Evolutionary conservation across 2,888 invertebrate species (phyloP).

Genomic region (Brassicogethes aeneus): DNA sequence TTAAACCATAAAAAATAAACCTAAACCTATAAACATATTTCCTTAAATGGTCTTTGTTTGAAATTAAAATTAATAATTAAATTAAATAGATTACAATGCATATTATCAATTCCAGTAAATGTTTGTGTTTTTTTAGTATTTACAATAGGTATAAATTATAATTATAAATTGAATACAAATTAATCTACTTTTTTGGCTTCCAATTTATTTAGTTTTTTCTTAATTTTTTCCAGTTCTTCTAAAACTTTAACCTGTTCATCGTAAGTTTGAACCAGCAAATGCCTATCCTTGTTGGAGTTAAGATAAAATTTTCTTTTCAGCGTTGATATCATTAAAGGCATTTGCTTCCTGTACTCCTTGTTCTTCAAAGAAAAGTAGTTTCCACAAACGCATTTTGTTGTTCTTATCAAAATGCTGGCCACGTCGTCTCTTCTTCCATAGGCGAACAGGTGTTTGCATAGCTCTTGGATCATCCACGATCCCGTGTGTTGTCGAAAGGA

Average conservation of each 20-base stretch:
- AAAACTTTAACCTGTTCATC: constrained; percentile 4
- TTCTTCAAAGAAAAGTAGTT: constrained; percentile 21
- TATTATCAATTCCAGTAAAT: too few relatives aligned
- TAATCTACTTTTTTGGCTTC: too few relatives aligned
- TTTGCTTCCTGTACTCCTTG: constrained; percentile 23
- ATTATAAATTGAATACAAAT: too few relatives aligned
- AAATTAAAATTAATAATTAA: too few relatives aligned
- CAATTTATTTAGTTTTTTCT: constrained; percentile 11
- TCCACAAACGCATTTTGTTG: constrained; percentile 31
- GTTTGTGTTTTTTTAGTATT: too few relatives aligned
- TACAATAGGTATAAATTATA: too few relatives aligned
- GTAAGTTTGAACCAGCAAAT: constrained; percentile 13
- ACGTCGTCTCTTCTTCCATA: constrained; percentile 34
- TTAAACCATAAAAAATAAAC: too few relatives aligned
- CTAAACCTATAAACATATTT: too few relatives aligned
- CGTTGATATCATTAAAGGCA: constrained; percentile 33
- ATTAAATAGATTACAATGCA: too few relatives aligned
- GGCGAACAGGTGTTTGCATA: constrained; percentile 30
- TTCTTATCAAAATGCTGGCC: constrained; percentile 29
- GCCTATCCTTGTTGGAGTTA: constrained; percentile 30
- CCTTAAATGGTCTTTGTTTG: too few relatives aligned
- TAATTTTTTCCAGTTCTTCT: constrained; percentile 14
- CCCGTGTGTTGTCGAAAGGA: constrained; percentile 26
- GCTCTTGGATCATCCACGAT: constrained; percentile 36
- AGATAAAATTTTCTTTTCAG: constrained; percentile 32